Evolutionary conservation across 2,888 invertebrate species (phyloP).

Genomic region (Rhogogaster chlorosoma): DNA sequence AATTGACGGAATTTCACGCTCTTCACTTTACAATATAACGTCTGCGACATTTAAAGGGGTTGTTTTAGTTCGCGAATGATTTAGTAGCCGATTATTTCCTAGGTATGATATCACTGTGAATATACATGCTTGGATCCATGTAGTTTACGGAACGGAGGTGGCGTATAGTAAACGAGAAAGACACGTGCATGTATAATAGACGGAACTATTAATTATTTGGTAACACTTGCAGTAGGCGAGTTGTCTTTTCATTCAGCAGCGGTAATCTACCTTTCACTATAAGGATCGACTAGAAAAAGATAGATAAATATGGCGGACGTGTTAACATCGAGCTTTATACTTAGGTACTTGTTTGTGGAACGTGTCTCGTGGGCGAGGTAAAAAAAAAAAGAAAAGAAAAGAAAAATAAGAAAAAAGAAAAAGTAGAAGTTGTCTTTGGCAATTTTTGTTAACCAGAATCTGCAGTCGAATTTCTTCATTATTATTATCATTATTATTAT

Average conservation of each 20-base stretch:
- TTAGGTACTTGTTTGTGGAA: constrained; percentile 4
- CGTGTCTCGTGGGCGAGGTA: background rate
- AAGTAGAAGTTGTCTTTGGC: background rate
- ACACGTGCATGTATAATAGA: constrained; percentile 18
- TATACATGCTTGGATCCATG: background rate
- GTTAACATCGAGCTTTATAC: background rate
- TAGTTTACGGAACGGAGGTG: background rate
- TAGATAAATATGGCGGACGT: constrained; percentile 14
- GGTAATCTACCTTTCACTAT: constrained; percentile 41
- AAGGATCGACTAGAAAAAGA: constrained; percentile 26
- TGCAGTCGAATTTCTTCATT: background rate
- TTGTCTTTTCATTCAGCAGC: constrained; percentile 47
- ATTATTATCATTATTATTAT: background rate
- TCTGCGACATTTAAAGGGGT: background rate
- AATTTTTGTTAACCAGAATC: background rate
- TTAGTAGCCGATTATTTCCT: background rate
- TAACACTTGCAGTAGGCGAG: constrained; percentile 46
- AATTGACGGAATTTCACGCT: background rate
- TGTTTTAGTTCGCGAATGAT: background rate
- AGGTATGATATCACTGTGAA: background rate
- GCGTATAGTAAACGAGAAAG: background rate
- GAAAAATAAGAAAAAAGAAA: background rate
- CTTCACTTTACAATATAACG: background rate
- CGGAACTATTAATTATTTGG: constrained; percentile 44
- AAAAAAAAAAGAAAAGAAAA: background rate